Evolutionary conservation across 2,888 invertebrate species (phyloP).

Genomic region (Scelioninae gen. 1): DNA sequence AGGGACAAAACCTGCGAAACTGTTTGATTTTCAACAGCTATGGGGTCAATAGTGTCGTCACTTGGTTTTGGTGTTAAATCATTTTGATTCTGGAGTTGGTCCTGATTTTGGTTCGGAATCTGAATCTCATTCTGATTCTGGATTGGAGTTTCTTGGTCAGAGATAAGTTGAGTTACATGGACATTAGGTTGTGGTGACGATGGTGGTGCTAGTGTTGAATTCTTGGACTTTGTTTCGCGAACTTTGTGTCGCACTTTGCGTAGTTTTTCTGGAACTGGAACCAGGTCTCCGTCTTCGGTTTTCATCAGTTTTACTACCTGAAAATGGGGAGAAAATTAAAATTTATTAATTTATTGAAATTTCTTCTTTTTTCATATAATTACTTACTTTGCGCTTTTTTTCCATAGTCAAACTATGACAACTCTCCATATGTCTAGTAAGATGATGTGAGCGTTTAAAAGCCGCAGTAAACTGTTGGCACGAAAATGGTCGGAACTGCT

Average conservation of each 20-base stretch:
- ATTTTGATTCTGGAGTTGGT: too few relatives aligned
- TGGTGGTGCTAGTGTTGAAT: background rate
- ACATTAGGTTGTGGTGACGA: background rate
- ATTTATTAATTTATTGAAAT: too few relatives aligned
- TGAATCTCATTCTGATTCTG: too few relatives aligned
- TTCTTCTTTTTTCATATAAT: too few relatives aligned
- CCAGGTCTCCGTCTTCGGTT: constrained; percentile 77
- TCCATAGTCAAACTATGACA: constrained; percentile 78
- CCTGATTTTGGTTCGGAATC: background rate
- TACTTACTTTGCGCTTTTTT: constrained; percentile 76
- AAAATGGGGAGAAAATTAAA: too few relatives aligned
- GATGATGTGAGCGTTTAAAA: constrained; percentile 81
- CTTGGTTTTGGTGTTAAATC: background rate
- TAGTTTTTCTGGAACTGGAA: constrained; percentile 77
- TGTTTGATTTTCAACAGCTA: constrained; percentile 37
- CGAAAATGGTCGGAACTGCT: constrained; percentile 80
- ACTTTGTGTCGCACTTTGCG: constrained; percentile 68
- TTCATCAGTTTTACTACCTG: constrained; percentile 78
- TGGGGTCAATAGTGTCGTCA: constrained; percentile 34
- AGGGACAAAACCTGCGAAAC: constrained; percentile 77
- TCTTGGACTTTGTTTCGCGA: constrained; percentile 36
- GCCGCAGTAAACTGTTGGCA: constrained; percentile 80
- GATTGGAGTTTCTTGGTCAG: too few relatives aligned
- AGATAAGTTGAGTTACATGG: too few relatives aligned
- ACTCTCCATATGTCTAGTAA: constrained; percentile 80